phyloP scores from a whole-genome alignment of 2,888 invertebrate genomes.

The Germaria angustata region DNA sequence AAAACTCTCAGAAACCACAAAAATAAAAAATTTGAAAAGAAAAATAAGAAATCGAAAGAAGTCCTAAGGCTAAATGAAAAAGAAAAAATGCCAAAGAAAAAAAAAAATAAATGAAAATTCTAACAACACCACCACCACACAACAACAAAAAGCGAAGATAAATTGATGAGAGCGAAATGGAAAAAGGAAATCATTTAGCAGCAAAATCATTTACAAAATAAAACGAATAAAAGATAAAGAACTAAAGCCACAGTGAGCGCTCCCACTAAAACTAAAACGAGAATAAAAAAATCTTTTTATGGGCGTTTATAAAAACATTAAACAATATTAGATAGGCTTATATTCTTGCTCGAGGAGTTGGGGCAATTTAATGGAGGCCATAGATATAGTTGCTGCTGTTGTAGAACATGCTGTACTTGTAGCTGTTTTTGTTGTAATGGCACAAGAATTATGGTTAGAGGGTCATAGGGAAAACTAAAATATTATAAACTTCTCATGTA shows the following conservation, averaged over 20 bases:
- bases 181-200: slow-evolving; percentile 9
- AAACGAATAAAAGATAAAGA: neutral
- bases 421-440: neutral
- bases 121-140: slow-evolving; percentile 10
- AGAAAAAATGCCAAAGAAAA: neutral
- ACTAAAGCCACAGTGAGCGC: neutral
- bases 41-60: neutral
- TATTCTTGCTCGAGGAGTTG: slow-evolving; percentile 22
- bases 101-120: slow-evolving; percentile 43
- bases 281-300: slow-evolving; percentile 43
- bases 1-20: neutral
- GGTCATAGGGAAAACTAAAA: slow-evolving; percentile 17
- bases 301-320: slow-evolving; percentile 56
- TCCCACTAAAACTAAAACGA: neutral
- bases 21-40: neutral
- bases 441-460: neutral
- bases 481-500: slow-evolving; percentile 19
- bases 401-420: neutral
- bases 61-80: slow-evolving; percentile 37
- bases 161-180: slow-evolving; percentile 33
- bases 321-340: slow-evolving; percentile 45
- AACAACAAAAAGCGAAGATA: slow-evolving; percentile 23
- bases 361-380: slow-evolving; percentile 3
- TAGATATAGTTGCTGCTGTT: neutral
- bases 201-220: slow-evolving; percentile 6